phyloP scores from a whole-genome alignment of 2,113 vertebrate genomes.

The Seriola quinqueradiata region DNA sequence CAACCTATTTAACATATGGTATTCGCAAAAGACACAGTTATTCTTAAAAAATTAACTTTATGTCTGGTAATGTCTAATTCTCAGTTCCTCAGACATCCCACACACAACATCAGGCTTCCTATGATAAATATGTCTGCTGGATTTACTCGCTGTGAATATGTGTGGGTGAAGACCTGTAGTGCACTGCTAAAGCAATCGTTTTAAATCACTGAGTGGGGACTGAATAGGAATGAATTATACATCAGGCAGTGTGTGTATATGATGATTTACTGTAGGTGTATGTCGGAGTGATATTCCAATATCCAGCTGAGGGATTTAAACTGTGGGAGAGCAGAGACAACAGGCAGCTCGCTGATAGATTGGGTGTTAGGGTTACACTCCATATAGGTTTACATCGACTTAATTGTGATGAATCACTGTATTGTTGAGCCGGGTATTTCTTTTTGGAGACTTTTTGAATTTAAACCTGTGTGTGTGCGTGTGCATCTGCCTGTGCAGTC shows the following conservation, averaged over 20 bases:
- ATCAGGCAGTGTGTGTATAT: conserved; percentile 37
- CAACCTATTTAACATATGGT: background rate
- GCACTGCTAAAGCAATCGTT: conserved; percentile 66
- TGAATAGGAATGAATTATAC: conserved; percentile 46
- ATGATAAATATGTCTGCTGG: conserved; percentile 46
- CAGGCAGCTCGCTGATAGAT: conserved; percentile 58
- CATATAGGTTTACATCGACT: conserved; percentile 63
- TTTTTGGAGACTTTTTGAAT: background rate
- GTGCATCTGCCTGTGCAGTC: conserved; percentile 20
- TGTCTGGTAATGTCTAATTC: conserved; percentile 13
- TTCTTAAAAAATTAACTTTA: background rate
- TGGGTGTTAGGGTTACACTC: conserved; percentile 55
- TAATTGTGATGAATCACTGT: conserved; percentile 65
- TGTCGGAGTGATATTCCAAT: conserved; percentile 45
- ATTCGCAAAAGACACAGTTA: background rate
- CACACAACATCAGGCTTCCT: conserved; percentile 28
- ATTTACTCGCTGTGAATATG: conserved; percentile 71
- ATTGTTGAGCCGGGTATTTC: conserved; percentile 16
- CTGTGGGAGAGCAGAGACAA: conserved; percentile 51
- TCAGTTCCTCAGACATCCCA: conserved; percentile 19
- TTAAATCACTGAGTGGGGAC: conserved; percentile 57
- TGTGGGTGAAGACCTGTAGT: conserved; percentile 47
- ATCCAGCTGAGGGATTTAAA: conserved; percentile 55
- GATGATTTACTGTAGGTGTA: conserved; percentile 64
- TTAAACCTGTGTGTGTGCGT: conserved; percentile 28